Evolutionary conservation across 2,797 vertebrate species (phyloP).

Genomic region (Rhinogobio ventralis): DNA sequence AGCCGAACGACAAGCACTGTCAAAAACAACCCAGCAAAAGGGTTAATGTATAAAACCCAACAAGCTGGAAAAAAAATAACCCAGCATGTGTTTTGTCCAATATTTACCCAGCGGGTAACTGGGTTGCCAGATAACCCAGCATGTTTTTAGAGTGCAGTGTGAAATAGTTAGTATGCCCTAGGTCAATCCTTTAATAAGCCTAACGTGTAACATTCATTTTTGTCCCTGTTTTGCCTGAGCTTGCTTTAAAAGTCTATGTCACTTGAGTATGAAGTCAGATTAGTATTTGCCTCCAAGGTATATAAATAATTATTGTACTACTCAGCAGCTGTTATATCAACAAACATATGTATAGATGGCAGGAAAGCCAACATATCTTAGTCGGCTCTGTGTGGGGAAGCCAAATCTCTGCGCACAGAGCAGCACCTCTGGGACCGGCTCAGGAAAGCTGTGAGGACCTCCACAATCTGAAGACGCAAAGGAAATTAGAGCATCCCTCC

Average conservation of each 20-base stretch:
- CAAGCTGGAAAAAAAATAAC: too few species aligned
- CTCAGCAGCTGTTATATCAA: constrained; percentile 27
- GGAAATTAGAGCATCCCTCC: constrained; percentile 36
- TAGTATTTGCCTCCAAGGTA: constrained; percentile 2
- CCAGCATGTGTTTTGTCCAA: too few species aligned
- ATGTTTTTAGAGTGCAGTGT: too few species aligned
- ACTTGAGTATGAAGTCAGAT: constrained; percentile 18
- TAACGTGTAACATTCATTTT: background rate
- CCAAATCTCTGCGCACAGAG: constrained; percentile 26
- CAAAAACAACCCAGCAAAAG: too few species aligned
- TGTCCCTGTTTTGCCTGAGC: background rate
- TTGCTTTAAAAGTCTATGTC: background rate
- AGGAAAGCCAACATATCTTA: background rate
- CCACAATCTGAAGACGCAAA: background rate
- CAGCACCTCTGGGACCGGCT: constrained; percentile 30
- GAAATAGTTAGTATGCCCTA: background rate
- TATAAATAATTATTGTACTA: constrained; percentile 4
- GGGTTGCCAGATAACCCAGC: too few species aligned
- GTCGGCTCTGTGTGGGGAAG: background rate
- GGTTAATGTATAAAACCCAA: too few species aligned
- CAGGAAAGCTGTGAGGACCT: constrained; percentile 16
- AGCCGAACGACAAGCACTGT: too few species aligned
- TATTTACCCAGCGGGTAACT: too few species aligned
- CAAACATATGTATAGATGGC: constrained; percentile 4
- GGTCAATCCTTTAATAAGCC: background rate